These are phyloP conservation scores for Dryomyza anilis DNA, from an alignment of 2,888 invertebrate species.

Conservation along the genomic window DNA sequence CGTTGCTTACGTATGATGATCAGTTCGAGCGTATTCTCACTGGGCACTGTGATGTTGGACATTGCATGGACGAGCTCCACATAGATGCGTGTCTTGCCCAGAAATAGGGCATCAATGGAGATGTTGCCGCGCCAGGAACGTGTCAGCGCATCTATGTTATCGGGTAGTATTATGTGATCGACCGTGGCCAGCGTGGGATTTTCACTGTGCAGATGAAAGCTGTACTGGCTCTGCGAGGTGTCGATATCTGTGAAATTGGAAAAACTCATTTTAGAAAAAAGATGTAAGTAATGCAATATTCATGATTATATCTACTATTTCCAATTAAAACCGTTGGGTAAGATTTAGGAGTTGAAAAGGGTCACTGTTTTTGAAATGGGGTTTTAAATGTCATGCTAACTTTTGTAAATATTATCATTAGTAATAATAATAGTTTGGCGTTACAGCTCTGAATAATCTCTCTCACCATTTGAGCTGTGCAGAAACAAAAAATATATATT, in stretches of 20 bases:
- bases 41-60: slow-evolving; percentile 39
- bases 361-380: no score
- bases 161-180: slow-evolving; percentile 39
- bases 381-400: no score
- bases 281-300: no score
- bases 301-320: no score
- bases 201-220: slow-evolving; percentile 44
- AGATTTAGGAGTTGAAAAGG: no score
- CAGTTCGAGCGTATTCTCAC: slow-evolving; percentile 58
- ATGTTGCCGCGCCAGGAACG: slow-evolving; percentile 49
- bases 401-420: no score
- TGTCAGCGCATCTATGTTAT: slow-evolving; percentile 34
- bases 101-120: slow-evolving; percentile 46
- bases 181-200: slow-evolving; percentile 44
- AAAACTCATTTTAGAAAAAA: no score
- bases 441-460: no score
- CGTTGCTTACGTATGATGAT: slow-evolving; percentile 68
- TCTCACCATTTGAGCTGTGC: no score
- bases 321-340: no score
- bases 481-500: no score
- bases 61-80: slow-evolving; percentile 43
- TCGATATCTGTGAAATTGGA: slow-evolving; percentile 40
- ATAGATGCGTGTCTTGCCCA: slow-evolving; percentile 52
- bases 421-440: no score
- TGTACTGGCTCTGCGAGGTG: slow-evolving; percentile 31